Conservation (phyloP, 2,113 vertebrate species). For the Calonectris borealis region DNA sequence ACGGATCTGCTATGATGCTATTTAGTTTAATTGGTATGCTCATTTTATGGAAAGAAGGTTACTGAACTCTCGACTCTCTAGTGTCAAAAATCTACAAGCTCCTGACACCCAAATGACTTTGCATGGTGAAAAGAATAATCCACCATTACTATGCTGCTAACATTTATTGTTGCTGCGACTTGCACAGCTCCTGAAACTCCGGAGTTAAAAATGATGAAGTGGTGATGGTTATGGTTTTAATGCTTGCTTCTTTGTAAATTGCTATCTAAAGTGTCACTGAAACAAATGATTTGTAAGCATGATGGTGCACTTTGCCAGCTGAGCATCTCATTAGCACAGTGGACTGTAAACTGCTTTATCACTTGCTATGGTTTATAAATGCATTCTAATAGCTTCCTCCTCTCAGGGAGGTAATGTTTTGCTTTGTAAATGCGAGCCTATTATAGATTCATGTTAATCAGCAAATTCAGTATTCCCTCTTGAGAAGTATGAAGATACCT, state of each 20-base stretch:
- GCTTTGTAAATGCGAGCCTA: background rate
- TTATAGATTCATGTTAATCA: background rate
- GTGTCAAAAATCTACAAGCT: background rate
- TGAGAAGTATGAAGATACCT: background rate
- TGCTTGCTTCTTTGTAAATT: slow-evolving; percentile 10
- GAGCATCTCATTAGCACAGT: slow-evolving; percentile 5
- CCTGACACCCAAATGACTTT: background rate
- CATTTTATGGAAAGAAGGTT: background rate
- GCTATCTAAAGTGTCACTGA: background rate
- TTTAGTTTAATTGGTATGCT: background rate
- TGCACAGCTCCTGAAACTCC: background rate
- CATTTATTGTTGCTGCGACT: background rate
- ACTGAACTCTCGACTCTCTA: background rate
- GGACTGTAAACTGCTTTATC: background rate
- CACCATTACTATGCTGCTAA: background rate
- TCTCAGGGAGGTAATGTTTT: slow-evolving; percentile 46
- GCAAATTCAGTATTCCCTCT: background rate
- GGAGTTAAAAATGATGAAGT: background rate
- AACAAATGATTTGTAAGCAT: slow-evolving; percentile 17
- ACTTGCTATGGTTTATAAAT: background rate
- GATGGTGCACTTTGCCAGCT: slow-evolving; percentile 2
- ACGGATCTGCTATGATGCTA: background rate
- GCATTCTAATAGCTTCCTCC: slow-evolving; percentile 22
- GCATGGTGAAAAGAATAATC: background rate
- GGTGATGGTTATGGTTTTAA: background rate